phyloP scores from a whole-genome alignment of 2,797 vertebrate species.

The Coilia nasus region DNA sequence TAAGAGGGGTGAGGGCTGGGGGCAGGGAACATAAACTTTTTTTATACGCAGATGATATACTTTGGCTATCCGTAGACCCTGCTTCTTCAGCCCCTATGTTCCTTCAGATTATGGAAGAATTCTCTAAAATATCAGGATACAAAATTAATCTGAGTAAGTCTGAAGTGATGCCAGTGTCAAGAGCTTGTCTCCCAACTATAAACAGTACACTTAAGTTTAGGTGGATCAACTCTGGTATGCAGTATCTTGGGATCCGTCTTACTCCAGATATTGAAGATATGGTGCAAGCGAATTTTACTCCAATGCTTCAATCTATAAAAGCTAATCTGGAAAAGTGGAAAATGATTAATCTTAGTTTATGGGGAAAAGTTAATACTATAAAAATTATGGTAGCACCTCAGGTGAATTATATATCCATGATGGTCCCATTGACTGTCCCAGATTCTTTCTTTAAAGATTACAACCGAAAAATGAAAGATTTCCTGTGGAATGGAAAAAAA shows the following conservation, averaged over 20 bases:
- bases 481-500: constrained; percentile 21
- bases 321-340: neutral
- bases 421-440: neutral
- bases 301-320: too few relatives aligned
- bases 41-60: constrained; percentile 30
- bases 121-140: constrained; percentile 19
- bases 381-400: constrained; percentile 27
- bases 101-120: neutral
- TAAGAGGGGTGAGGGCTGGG: too few relatives aligned
- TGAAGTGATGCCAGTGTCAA: constrained; percentile 16
- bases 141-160: constrained; percentile 18
- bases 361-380: constrained; percentile 23
- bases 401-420: constrained; percentile 12
- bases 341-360: neutral
- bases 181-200: neutral
- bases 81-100: neutral
- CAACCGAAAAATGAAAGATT: constrained; percentile 10
- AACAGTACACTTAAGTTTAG: neutral
- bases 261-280: neutral
- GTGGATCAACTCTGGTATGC: neutral
- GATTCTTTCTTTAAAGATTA: constrained; percentile 16
- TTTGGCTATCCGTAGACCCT: neutral
- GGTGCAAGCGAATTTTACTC: too few relatives aligned
- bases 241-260: neutral
- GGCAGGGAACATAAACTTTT: neutral